Evolutionary conservation across 2,113 vertebrate genomes (phyloP).

Genomic region (Lamprotornis superbus): DNA sequence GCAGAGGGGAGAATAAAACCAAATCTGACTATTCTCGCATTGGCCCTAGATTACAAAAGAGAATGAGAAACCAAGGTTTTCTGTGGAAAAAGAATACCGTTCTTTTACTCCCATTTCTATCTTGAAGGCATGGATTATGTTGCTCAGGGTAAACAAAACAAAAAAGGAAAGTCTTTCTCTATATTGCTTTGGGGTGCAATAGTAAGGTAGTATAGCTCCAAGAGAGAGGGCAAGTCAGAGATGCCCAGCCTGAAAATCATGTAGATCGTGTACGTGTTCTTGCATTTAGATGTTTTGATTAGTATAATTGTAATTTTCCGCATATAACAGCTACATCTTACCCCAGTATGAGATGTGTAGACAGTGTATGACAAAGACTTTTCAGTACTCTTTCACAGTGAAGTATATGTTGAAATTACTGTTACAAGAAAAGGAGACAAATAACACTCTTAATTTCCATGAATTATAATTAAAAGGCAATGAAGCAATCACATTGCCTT

Average conservation of each 20-base stretch:
- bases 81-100: fast-evolving
- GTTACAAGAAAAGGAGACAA: neutral
- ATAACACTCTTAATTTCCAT: neutral
- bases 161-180: neutral
- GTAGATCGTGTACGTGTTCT: neutral
- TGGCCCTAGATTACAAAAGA: neutral
- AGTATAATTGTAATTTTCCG: neutral
- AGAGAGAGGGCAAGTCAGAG: neutral
- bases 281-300: neutral
- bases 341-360: neutral
- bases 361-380: neutral
- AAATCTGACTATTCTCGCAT: fast-evolving
- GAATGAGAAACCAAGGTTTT: neutral
- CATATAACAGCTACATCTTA: neutral
- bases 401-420: neutral
- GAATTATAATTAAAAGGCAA: neutral
- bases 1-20: neutral
- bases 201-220: neutral
- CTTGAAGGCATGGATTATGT: neutral
- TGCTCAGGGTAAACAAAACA: neutral
- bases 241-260: neutral
- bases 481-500: neutral
- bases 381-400: neutral
- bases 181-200: fast-evolving
- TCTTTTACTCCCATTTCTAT: neutral